Evolutionary conservation across 2,888 invertebrate genomes (phyloP), one percentile per base, ranked within the genome.

Genomic region (Thymelicus acteon): DNA sequence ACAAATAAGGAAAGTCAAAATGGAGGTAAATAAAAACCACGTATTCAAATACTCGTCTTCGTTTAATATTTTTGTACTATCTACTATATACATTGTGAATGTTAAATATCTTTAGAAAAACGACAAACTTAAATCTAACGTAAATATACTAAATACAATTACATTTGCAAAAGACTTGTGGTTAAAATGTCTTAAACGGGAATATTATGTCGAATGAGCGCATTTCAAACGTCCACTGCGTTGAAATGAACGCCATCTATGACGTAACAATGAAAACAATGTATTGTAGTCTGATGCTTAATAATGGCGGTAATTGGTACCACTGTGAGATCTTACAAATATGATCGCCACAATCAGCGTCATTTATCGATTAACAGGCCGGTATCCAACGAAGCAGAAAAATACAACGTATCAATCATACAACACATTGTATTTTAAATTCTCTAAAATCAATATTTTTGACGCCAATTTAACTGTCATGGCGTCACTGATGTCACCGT

Each of bases 61-160:
- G 85, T 92, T 92, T 90, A 89, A 90, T 91, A 90, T 89, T 92
- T 90, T 92, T 92, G 91, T 93, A 92, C 92, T 92, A 93, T 92
- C 92, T 92, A 92, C 86, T 92, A 92, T 93, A 86, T 92, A 92
- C 92, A 93, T 78, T 77, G 87, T 90, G 91, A 88, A 87, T 86
- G 83, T 88, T 90, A 90, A 87, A 91, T 89, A 90, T 91, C 85
- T 91, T 86, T 85, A 87, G 85, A 88, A 90, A 89, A 84, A 87
- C 88, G 91, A 91, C 88, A 91, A 90, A 89, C 84, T 83, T 86
- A 85, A 82, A 84, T 80, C 82, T 88, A 87, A 85, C 75, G 76
- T 80, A 74, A 85, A 82, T 83, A 82, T 83, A 86, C 85, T 86
- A 84, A 75, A 83, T 80, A 75, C 63, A 77, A 73, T 44, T 77